These are phyloP conservation scores for Oithona nana DNA, from an alignment of 2,888 invertebrate species.

Conservation along the genomic window DNA sequence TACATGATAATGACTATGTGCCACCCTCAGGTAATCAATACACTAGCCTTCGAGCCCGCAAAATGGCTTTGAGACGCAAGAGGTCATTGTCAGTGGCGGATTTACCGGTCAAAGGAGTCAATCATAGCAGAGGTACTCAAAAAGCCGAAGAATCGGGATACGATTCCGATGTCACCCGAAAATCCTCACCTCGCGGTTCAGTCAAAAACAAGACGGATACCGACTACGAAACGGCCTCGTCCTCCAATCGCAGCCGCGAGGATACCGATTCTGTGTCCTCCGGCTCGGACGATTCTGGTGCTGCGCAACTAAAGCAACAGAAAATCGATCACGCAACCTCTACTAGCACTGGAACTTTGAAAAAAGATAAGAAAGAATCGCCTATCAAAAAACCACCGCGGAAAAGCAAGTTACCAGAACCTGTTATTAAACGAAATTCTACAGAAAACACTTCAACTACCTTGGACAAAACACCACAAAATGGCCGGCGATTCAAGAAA, in stretches of 20 bases:
- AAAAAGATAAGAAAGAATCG: neutral
- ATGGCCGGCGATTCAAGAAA: neutral
- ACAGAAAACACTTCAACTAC: too few relatives aligned
- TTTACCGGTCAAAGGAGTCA: neutral
- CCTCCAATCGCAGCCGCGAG: neutral
- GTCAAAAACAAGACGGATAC: slow-evolving; percentile 1
- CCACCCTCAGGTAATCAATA: neutral
- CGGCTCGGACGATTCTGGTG: neutral
- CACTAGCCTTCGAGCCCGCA: neutral
- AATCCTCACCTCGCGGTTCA: slow-evolving; percentile 10
- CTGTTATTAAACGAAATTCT: neutral
- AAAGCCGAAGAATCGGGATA: slow-evolving; percentile 6
- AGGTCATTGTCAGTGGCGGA: slow-evolving; percentile 3
- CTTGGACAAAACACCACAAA: neutral
- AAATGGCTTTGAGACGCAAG: slow-evolving; percentile 2
- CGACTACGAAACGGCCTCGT: neutral
- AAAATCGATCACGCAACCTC: neutral
- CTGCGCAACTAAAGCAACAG: neutral
- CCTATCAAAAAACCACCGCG: slow-evolving; percentile 14
- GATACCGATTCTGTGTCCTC: neutral
- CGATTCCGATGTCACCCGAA: slow-evolving; percentile 7
- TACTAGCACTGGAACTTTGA: neutral
- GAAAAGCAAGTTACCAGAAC: slow-evolving; percentile 11
- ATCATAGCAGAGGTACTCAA: neutral
- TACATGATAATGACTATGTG: neutral